These are phyloP conservation scores for Limnodromus scolopaceus DNA, from an alignment of 2,797 vertebrate species.

Conservation along the genomic window DNA sequence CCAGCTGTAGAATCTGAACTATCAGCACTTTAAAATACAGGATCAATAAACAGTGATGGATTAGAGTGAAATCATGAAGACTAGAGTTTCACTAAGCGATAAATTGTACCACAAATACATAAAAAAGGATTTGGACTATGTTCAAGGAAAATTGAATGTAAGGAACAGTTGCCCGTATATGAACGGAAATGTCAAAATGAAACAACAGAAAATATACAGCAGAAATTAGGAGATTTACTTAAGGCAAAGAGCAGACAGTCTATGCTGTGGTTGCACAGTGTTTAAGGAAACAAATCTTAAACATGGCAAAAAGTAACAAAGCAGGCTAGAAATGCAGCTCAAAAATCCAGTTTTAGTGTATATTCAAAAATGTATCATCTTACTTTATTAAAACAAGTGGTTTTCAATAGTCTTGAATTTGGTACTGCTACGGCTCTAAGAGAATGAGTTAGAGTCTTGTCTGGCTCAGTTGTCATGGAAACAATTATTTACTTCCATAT, in stretches of 20 bases:
- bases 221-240: not conserved
- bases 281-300: not conserved
- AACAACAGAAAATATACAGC: not conserved
- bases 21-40: not conserved
- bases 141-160: not conserved
- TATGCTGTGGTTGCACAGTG: not conserved
- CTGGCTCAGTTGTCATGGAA: conserved; percentile 36
- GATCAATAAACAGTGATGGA: not conserved
- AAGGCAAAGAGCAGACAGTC: not conserved
- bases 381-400: conserved; percentile 1
- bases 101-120: not conserved
- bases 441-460: not conserved
- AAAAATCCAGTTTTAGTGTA: not conserved
- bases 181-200: not conserved
- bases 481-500: conserved; percentile 34
- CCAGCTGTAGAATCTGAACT: not conserved
- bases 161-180: not conserved
- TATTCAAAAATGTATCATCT: not conserved
- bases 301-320: not conserved
- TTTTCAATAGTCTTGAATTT: not conserved
- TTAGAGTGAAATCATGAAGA: not conserved
- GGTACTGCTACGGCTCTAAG: not conserved
- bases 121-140: not conserved
- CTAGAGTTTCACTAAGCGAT: not conserved
- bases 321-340: not conserved